Conservation (phyloP, 1,140 invertebrate genomes). For the Drosophila busckii region DNA sequence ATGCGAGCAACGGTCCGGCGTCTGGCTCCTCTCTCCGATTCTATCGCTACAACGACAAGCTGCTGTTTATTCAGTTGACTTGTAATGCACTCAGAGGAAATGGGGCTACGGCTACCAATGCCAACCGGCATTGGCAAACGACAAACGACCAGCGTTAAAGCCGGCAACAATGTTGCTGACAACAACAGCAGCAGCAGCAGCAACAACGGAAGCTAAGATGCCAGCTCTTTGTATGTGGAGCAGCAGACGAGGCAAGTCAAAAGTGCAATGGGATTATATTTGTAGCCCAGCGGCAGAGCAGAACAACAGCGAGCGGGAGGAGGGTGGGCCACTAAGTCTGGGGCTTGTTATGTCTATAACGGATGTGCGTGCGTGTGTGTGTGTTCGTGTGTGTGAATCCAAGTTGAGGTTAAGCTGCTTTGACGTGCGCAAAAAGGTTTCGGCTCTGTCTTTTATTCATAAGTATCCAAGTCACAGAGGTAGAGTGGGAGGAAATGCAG, state of each 20-base stretch:
- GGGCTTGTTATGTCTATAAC: slow-evolving; percentile 42
- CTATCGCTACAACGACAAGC: too few relatives aligned
- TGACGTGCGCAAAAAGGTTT: slow-evolving; percentile 33
- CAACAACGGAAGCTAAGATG: slow-evolving; percentile 39
- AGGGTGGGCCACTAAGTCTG: not conserved
- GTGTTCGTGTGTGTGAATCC: not conserved
- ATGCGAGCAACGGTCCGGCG: slow-evolving; percentile 29
- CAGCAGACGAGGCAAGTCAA: slow-evolving; percentile 45
- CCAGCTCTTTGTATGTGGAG: slow-evolving; percentile 31
- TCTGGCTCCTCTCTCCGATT: slow-evolving; percentile 12
- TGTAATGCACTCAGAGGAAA: slow-evolving; percentile 62
- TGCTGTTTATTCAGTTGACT: slow-evolving; percentile 52
- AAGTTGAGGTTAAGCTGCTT: slow-evolving; percentile 26
- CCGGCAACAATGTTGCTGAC: slow-evolving; percentile 9
- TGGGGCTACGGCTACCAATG: slow-evolving; percentile 60
- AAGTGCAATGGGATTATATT: slow-evolving; percentile 54
- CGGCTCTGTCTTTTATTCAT: not conserved
- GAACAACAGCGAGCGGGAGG: not conserved
- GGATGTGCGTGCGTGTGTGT: slow-evolving; percentile 26
- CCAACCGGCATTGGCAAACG: slow-evolving; percentile 34
- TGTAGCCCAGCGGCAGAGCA: slow-evolving; percentile 2
- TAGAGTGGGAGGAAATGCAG: not conserved
- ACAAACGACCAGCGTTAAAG: slow-evolving; percentile 6
- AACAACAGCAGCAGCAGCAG: slow-evolving; percentile 12
- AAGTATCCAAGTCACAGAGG: not conserved